Evolutionary conservation across 1,140 invertebrate species (phyloP).

Genomic region (Lordiphosa clarofinis): DNA sequence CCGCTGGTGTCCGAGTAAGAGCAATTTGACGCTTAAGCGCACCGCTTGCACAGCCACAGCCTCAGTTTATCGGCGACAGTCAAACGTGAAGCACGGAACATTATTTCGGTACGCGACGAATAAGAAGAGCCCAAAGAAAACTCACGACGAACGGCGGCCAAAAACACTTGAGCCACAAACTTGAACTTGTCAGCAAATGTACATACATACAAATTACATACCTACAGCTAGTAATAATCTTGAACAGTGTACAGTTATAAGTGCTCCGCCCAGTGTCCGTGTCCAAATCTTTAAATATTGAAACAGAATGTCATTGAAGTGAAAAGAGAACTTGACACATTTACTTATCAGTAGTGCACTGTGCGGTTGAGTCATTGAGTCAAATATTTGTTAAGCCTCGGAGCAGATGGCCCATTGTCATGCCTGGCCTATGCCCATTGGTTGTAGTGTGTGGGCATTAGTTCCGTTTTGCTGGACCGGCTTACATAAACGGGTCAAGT

Average conservation of each 20-base stretch:
- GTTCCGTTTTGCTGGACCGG: conserved; percentile 55
- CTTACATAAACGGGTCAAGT: conserved; percentile 61
- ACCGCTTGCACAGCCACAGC: conserved; percentile 59
- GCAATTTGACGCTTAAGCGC: conserved; percentile 78
- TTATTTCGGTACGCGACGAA: conserved; percentile 38
- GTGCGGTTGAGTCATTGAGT: conserved; percentile 51
- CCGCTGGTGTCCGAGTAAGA: conserved; percentile 30
- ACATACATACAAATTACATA: conserved; percentile 11
- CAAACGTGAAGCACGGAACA: conserved; percentile 66
- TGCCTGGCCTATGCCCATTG: conserved; percentile 9
- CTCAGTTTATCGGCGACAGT: conserved; percentile 73
- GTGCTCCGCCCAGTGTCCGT: conserved; percentile 17
- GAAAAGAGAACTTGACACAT: conserved; percentile 10
- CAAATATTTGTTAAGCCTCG: conserved; percentile 47
- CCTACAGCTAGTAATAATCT: conserved; percentile 17
- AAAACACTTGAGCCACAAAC: conserved; percentile 68
- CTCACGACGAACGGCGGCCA: conserved; percentile 22
- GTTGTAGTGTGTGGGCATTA: conserved; percentile 35
- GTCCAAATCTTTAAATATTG: neutral
- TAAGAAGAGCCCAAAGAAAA: conserved; percentile 19
- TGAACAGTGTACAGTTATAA: conserved; percentile 11
- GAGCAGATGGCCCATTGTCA: conserved; percentile 32
- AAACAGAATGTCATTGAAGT: conserved; percentile 21
- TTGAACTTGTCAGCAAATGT: conserved; percentile 64
- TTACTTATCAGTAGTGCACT: conserved; percentile 21